Conservation (phyloP, 2,797 vertebrate genomes). For the Pelochelys cantorii region DNA sequence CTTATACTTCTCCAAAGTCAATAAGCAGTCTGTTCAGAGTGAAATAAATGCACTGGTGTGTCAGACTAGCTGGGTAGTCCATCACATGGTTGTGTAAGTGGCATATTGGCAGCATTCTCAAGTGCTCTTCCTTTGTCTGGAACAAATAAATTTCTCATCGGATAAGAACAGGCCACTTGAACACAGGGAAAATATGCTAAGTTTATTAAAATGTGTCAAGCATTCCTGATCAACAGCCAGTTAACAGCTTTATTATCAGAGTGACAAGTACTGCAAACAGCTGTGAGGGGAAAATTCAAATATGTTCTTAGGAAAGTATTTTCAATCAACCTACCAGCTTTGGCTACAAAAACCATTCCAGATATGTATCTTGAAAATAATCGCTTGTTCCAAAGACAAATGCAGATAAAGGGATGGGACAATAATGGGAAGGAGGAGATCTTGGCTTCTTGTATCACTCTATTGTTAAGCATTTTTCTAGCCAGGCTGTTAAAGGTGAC, state of each 20-base stretch:
- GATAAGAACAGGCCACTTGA: conserved; percentile 18
- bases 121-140: conserved; percentile 17
- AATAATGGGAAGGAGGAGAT: not conserved
- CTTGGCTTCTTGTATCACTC: not conserved
- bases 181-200: not conserved
- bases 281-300: conserved; percentile 35
- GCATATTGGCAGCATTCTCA: conserved; percentile 33
- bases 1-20: not conserved
- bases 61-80: not conserved
- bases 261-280: conserved; percentile 5
- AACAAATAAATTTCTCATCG: conserved; percentile 31
- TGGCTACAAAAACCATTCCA: conserved; percentile 12
- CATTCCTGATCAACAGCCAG: conserved; percentile 6
- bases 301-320: conserved; percentile 10
- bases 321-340: conserved; percentile 40
- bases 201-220: conserved; percentile 55
- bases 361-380: conserved; percentile 7
- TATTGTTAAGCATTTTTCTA: not conserved
- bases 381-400: conserved; percentile 17
- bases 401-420: not conserved
- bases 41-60: conserved; percentile 31
- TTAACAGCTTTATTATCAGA: conserved; percentile 27
- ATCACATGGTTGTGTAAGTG: not conserved
- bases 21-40: conserved; percentile 5
- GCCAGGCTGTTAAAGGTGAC: not conserved